Evolutionary conservation across 2,888 invertebrate genomes (phyloP).

Genomic region (Parnassius glacialis): DNA sequence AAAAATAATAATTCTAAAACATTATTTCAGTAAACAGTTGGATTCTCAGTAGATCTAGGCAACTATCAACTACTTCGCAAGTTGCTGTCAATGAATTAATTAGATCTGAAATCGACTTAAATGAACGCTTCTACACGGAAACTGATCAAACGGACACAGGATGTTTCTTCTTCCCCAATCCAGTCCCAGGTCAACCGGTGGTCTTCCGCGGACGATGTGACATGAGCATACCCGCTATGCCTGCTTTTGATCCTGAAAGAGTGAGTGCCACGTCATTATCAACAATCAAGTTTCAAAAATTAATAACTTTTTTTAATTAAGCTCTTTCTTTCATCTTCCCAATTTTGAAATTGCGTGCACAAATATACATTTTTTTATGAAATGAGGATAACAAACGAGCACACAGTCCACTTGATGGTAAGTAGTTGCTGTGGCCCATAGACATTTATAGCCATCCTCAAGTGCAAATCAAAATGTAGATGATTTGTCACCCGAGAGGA

Average conservation of each 20-base stretch:
- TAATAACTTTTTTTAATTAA: too few species aligned
- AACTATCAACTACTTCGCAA: slow-evolving; percentile 36
- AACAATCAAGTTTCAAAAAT: too few species aligned
- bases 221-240: slow-evolving; percentile 28
- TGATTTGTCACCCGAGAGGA: too few species aligned
- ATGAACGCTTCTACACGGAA: slow-evolving; percentile 43
- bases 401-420: too few species aligned
- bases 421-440: too few species aligned
- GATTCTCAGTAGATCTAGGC: slow-evolving; percentile 56
- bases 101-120: slow-evolving; percentile 42
- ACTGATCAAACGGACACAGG: slow-evolving; percentile 48
- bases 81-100: slow-evolving; percentile 51
- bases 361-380: too few species aligned
- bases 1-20: background rate
- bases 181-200: slow-evolving; percentile 36
- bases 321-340: too few species aligned
- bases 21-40: slow-evolving; percentile 61
- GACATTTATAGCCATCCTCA: too few species aligned
- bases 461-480: too few species aligned
- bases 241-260: slow-evolving; percentile 33
- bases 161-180: slow-evolving; percentile 64
- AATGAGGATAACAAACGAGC: too few species aligned
- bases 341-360: too few species aligned
- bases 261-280: slow-evolving; percentile 42
- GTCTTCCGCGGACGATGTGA: slow-evolving; percentile 41